Evolutionary conservation across 2,797 vertebrate species (phyloP).

Genomic region (Rhinogobio ventralis): DNA sequence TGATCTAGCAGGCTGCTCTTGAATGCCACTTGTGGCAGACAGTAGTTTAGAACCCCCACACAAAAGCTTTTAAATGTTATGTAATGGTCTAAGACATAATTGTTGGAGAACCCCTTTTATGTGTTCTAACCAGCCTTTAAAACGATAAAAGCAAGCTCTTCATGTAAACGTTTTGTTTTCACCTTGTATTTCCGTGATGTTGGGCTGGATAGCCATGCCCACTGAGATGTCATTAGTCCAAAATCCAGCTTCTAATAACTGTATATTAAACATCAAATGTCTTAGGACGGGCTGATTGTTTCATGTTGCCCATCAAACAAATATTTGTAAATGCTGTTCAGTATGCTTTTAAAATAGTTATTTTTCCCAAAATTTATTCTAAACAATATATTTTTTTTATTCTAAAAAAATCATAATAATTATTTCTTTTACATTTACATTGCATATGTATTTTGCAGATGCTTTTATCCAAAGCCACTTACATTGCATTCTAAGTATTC

Average conservation of each 20-base stretch:
- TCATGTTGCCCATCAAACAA: neutral
- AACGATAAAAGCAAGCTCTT: neutral
- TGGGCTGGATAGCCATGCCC: neutral
- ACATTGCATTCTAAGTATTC: neutral
- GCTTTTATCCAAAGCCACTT: neutral
- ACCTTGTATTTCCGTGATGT: neutral
- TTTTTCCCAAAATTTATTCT: neutral
- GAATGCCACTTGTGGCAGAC: slow-evolving; percentile 48
- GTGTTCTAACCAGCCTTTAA: neutral
- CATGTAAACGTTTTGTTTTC: neutral
- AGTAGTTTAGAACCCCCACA: slow-evolving; percentile 28
- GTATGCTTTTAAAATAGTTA: neutral
- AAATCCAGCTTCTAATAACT: neutral
- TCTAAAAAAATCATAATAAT: neutral
- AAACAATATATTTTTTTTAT: neutral
- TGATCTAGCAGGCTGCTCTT: slow-evolving; percentile 32
- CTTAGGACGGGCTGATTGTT: neutral
- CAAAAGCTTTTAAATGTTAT: neutral
- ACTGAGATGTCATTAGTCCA: neutral
- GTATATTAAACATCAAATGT: neutral
- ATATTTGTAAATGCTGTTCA: neutral
- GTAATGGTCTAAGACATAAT: neutral
- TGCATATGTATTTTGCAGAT: neutral
- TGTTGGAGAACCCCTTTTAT: slow-evolving; percentile 1
- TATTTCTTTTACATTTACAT: neutral